phyloP scores from a whole-genome alignment of 2,888 invertebrate species.

The Eupsilia transversa region DNA sequence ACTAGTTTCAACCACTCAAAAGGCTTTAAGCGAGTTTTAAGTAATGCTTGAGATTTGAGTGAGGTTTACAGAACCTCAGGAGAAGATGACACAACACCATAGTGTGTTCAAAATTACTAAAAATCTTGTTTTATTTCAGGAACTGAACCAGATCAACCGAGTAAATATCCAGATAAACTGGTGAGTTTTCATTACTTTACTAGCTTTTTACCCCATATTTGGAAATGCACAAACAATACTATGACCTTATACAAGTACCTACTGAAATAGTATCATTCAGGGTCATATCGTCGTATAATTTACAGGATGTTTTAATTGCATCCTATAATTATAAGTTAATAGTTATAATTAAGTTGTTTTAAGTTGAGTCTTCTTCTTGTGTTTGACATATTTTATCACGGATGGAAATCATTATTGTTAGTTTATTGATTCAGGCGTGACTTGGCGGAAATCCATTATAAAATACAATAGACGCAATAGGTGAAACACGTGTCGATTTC shows the following conservation, averaged over 20 bases:
- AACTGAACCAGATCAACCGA: conserved; percentile 43
- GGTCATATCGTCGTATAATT: conserved; percentile 24
- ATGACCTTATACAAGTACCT: not conserved
- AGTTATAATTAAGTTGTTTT: conserved; percentile 32
- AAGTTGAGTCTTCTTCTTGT: not conserved
- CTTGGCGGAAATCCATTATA: no score
- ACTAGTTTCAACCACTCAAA: no score
- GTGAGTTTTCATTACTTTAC: conserved; percentile 45
- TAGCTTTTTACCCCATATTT: not conserved
- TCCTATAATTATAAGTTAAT: conserved; percentile 12
- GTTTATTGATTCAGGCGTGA: no score
- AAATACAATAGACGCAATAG: no score
- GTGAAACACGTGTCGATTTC: no score
- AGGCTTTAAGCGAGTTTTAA: no score
- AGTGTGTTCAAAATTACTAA: no score
- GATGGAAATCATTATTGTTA: conserved; percentile 23
- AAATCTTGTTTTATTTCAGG: conserved; percentile 55
- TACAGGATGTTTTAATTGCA: conserved; percentile 33
- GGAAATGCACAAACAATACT: not conserved
- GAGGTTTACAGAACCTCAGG: no score
- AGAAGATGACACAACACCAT: no score
- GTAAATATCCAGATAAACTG: conserved; percentile 33
- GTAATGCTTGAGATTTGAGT: no score
- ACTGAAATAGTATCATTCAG: conserved; percentile 15
- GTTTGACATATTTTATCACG: conserved; percentile 21